phyloP scores from a whole-genome alignment of 1,140 invertebrate species.

The Centruroides vittatus region DNA sequence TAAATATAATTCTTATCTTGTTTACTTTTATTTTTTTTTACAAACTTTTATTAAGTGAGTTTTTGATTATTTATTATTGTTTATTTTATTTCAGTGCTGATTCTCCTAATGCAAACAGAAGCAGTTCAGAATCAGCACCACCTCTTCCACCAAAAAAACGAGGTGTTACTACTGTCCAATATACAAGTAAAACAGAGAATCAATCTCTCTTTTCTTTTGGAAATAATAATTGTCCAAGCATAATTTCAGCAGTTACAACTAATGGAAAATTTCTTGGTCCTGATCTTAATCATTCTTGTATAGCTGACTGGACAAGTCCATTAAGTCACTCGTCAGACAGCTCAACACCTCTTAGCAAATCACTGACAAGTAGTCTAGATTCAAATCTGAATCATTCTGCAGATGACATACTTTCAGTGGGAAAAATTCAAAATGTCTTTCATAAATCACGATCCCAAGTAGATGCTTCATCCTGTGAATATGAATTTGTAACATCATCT shows the following conservation, averaged over 20 bases:
- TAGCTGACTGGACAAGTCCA: slow-evolving; percentile 15
- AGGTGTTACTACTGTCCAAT: not conserved
- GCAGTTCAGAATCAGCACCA: slow-evolving; percentile 34
- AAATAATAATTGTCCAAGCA: not conserved
- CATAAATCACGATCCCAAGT: not conserved
- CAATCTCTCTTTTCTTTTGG: not conserved
- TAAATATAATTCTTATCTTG: no score
- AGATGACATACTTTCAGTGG: slow-evolving; percentile 36
- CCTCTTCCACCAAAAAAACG: slow-evolving; percentile 56
- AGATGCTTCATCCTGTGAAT: no score
- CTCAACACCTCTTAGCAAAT: slow-evolving; percentile 14
- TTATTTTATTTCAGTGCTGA: no score
- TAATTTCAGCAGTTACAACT: not conserved
- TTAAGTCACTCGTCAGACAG: slow-evolving; percentile 13
- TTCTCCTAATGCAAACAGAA: no score
- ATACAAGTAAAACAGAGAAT: not conserved
- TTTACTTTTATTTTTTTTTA: no score
- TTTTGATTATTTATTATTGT: no score
- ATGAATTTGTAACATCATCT: not conserved
- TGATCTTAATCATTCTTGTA: slow-evolving; percentile 5
- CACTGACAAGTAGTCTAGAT: slow-evolving; percentile 61
- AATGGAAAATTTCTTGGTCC: slow-evolving; percentile 6
- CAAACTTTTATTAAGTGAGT: no score
- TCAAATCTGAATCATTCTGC: slow-evolving; percentile 66
- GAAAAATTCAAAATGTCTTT: not conserved